Evolutionary conservation across 1,140 invertebrate genomes (phyloP).

Genomic region (Euwallacea similis): DNA sequence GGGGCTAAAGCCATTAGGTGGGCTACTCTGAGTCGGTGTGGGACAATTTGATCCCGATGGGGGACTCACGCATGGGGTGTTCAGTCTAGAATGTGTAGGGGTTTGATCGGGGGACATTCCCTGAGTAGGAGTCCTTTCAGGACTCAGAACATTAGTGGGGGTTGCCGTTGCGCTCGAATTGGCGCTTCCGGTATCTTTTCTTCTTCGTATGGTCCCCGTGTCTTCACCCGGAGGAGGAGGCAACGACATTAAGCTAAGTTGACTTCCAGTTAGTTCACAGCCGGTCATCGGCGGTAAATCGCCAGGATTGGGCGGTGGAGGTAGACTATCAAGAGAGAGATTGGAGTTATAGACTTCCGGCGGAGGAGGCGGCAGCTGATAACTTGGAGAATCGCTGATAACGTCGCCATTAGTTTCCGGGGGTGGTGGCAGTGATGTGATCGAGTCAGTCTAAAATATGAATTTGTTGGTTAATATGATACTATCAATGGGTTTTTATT

Average conservation of each 20-base stretch:
- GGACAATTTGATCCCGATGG: conserved; percentile 43
- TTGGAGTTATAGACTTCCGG: conserved; percentile 72
- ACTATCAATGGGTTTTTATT: neutral
- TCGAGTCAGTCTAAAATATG: conserved; percentile 57
- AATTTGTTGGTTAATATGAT: neutral
- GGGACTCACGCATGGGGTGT: conserved; percentile 57
- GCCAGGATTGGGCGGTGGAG: conserved; percentile 73
- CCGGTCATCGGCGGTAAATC: conserved; percentile 62
- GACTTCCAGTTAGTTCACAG: conserved; percentile 67
- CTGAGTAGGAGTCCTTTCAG: conserved; percentile 32
- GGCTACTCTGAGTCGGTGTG: conserved; percentile 48
- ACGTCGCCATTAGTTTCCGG: conserved; percentile 57
- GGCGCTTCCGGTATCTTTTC: conserved; percentile 42
- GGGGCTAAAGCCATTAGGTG: conserved; percentile 45
- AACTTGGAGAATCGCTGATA: conserved; percentile 44
- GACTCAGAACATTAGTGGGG: conserved; percentile 49
- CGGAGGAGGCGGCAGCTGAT: conserved; percentile 63
- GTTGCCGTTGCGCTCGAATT: conserved; percentile 38
- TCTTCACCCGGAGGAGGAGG: conserved; percentile 65
- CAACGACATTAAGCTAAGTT: conserved; percentile 65
- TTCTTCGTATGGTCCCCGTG: conserved; percentile 56
- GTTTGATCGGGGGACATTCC: conserved; percentile 53
- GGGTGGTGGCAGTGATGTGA: conserved; percentile 59
- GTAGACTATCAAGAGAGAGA: conserved; percentile 73
- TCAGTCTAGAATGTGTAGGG: conserved; percentile 52